Percentiles rank a stretch among this genome's conserved stretches.
phyloP scores from a whole-genome alignment of 2,113 vertebrate species.

The Pelodiscus sinensis region DNA sequence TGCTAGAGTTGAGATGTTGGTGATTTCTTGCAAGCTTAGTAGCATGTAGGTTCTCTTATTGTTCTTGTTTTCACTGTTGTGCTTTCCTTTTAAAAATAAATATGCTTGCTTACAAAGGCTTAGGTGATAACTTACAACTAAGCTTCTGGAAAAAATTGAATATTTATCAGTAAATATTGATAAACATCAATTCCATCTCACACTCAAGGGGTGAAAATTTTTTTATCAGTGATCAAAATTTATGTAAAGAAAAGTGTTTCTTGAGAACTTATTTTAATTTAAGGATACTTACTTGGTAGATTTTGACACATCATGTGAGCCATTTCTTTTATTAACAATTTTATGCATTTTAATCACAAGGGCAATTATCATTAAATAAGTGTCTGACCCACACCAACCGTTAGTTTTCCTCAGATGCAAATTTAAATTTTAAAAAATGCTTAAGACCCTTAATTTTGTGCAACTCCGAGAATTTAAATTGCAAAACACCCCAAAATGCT shows the following conservation, averaged over 20 bases:
- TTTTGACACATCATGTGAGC: too few species aligned
- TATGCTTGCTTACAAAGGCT: neutral
- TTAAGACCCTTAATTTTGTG: neutral
- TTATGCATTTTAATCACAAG: neutral
- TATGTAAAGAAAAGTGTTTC: neutral
- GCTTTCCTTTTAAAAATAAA: too few species aligned
- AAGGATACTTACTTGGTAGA: neutral
- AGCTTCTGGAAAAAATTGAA: neutral
- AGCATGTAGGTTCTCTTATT: too few species aligned
- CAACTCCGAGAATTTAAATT: neutral
- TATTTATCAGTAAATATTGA: neutral
- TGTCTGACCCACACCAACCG: neutral
- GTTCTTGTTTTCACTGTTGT: too few species aligned
- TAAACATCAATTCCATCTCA: too few species aligned
- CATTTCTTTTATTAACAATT: neutral
- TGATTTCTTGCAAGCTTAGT: too few species aligned
- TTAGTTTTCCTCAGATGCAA: neutral
- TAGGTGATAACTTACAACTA: neutral
- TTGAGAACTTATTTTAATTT: neutral
- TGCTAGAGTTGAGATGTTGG: too few species aligned
- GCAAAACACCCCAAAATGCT: neutral
- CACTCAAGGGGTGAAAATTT: neutral
- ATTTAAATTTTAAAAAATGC: neutral
- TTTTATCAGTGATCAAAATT: neutral
- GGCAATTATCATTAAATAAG: neutral